A percentile compares a stretch with the other conserved stretches of the same genome.
Conservation (phyloP, 2,888 invertebrate species). For the Stenoptilia bipunctidactyla region DNA sequence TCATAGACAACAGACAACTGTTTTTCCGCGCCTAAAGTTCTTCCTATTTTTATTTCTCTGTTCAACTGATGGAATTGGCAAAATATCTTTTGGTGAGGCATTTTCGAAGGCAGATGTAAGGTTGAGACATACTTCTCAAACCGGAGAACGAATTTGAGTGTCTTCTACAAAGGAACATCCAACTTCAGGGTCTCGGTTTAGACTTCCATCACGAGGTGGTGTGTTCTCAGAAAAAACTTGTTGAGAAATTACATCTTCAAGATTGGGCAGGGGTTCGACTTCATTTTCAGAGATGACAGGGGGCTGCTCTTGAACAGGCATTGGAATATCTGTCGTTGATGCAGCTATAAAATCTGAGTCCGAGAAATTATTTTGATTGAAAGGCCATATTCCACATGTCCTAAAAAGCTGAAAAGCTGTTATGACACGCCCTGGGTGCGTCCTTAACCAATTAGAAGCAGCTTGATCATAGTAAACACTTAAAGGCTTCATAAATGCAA, state of each 20-base stretch:
- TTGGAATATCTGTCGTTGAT: conserved; percentile 14
- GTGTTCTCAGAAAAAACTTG: no score
- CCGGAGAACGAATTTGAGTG: background rate
- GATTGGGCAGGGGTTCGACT: no score
- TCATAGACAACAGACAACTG: no score
- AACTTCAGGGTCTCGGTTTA: conserved; percentile 2
- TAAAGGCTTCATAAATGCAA: conserved; percentile 17
- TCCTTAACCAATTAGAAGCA: conserved; percentile 16
- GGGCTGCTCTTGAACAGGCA: no score
- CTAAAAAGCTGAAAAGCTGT: conserved; percentile 17
- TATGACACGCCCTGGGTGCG: conserved; percentile 17
- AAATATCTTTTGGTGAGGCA: conserved; percentile 15
- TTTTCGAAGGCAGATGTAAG: conserved; percentile 10
- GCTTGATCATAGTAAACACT: conserved; percentile 18
- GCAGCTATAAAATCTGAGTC: conserved; percentile 19
- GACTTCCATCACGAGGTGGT: background rate
- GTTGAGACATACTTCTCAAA: conserved; percentile 7
- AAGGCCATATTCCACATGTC: conserved; percentile 19
- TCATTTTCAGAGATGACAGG: no score
- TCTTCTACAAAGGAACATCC: conserved; percentile 2
- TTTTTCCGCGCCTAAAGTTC: no score
- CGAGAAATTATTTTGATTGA: conserved; percentile 16
- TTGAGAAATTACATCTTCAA: no score
- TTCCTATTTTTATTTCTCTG: conserved; percentile 14
- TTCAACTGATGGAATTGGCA: conserved; percentile 15